Evolutionary conservation across 92 coral and sea anemone genomes (phyloP), one percentile per base, ranked within the genome.

Genomic region (Diadumene lineata): DNA sequence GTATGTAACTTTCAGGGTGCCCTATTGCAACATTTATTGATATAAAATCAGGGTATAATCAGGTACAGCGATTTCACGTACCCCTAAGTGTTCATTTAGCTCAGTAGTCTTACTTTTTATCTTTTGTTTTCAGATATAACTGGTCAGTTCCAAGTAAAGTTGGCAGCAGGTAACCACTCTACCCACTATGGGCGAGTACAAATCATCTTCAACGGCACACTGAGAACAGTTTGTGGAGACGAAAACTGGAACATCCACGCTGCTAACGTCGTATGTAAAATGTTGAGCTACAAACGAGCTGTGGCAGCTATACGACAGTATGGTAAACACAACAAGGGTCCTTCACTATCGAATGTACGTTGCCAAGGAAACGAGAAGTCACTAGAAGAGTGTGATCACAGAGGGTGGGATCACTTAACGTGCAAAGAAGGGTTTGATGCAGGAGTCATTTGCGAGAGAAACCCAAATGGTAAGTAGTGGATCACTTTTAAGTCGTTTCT

Each of bases 201-300:
- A 38, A 46, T 69, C 74, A 69, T 46, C 19, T 38, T 69, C 61
- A 69, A 69, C 26, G 50, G 50, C 38, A 55, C 29, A 31, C 27
- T 57, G 6, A 55, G 74, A 19, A 69, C 74, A 0, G 29, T 69
- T 18, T 28, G 38, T 69, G 74, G 61, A 8, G 74, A 69, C 19
- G 11, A 58, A 6, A 43, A 69, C 33, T 69, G 74, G 74, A 60
- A 69, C 61, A 69, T 69, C 57, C 29, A 69, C 0, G 74, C 46
- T 69, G 74, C 74, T 25, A 34, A 69, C 29, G 61, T 69, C 18
- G 74, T 69, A 8, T 69, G 74, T 31, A 25, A 60, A 46, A 50
- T 24, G 74, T 46, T 69, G 50, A 18, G 22, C 2, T 69, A 43
- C 17, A 16, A 31, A 25, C 56, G 43, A 24, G 74, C 74, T 43